Evolutionary conservation across 2,113 vertebrate genomes (phyloP), one percentile per base, ranked within the genome.

Genomic region (Scomber japonicus): DNA sequence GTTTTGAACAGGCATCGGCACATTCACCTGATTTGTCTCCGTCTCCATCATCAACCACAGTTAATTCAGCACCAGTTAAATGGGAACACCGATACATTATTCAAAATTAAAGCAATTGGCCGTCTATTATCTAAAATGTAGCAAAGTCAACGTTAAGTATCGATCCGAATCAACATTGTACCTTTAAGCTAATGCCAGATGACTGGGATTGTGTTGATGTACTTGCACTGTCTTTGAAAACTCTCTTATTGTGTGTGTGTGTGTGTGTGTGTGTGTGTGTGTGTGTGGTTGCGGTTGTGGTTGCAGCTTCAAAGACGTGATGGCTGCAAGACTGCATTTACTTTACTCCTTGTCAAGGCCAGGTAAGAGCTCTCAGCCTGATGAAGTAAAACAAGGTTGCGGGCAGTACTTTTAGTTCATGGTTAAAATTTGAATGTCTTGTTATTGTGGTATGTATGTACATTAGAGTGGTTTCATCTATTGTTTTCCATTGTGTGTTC

Each of bases 261-360:
- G 6, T 75, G 0, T 75, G 7, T n/a, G n/a, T n/a, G n/a, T 45
- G 4, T 21, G 7, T 75, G 1, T 45, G 4, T 21, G 7, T 75
- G 1, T 35, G 35, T 35, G 35, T 35, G 35, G 1, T 21, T 21
- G 21, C 21, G 21, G 21, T 21, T 40, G 0, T 88, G 17, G 17
- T 90, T 82, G 49, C 71, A 85, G 80, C 27, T 61, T 50, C 9
- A 27, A 75, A 76, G 63, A 59, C 57, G 56, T 50, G 79, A 95
- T 95, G 95, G 93, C 95, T 84, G 87, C 93, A 57, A 60, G 91
- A 1, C 64, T 95, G 73, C 95, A 93, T 82, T 72, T 93, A 24
- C 79, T 95, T 4, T 92, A 88, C 86, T 90, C 84, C 0, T 68
- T 82, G 46, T 92, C 93, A 45, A 91, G 91, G 88, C 88, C 93